Evolutionary conservation across 2,113 vertebrate genomes (phyloP).

Genomic region (Scomber japonicus): DNA sequence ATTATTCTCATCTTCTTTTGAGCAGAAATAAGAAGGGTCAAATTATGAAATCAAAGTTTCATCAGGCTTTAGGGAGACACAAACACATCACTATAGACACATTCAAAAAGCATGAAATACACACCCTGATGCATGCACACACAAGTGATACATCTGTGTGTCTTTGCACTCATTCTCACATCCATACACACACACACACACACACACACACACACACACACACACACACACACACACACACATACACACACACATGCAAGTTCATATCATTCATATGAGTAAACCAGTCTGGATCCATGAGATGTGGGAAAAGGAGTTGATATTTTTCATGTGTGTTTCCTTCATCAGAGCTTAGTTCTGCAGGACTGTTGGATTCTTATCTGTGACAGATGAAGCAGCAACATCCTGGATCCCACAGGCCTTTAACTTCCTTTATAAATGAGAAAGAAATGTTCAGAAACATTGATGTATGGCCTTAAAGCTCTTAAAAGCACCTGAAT

Average conservation of each 20-base stretch:
- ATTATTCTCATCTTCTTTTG: no score
- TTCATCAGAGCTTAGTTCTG: slow-evolving; percentile 46
- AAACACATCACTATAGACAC: not conserved
- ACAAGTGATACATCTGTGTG: not conserved
- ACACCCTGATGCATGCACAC: not conserved
- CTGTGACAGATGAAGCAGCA: slow-evolving; percentile 55
- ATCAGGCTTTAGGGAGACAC: slow-evolving; percentile 20
- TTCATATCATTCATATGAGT: not conserved
- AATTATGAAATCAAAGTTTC: slow-evolving; percentile 7
- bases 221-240: not conserved
- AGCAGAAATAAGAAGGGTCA: slow-evolving; percentile 1
- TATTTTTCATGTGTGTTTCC: slow-evolving; percentile 53
- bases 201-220: not conserved
- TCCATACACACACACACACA: slow-evolving; percentile 5
- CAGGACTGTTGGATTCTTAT: slow-evolving; percentile 53
- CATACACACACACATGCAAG: not conserved
- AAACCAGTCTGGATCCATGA: slow-evolving; percentile 43
- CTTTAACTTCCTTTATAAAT: slow-evolving; percentile 49
- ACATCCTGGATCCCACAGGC: slow-evolving; percentile 38
- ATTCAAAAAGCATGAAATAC: slow-evolving; percentile 13
- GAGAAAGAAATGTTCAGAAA: slow-evolving; percentile 13
- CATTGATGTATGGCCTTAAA: not conserved
- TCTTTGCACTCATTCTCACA: not conserved
- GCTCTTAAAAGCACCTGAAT: slow-evolving; percentile 3
- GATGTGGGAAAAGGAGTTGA: slow-evolving; percentile 30